phyloP scores from a whole-genome alignment of 2,888 invertebrate genomes.

The Synergus itoensis region DNA sequence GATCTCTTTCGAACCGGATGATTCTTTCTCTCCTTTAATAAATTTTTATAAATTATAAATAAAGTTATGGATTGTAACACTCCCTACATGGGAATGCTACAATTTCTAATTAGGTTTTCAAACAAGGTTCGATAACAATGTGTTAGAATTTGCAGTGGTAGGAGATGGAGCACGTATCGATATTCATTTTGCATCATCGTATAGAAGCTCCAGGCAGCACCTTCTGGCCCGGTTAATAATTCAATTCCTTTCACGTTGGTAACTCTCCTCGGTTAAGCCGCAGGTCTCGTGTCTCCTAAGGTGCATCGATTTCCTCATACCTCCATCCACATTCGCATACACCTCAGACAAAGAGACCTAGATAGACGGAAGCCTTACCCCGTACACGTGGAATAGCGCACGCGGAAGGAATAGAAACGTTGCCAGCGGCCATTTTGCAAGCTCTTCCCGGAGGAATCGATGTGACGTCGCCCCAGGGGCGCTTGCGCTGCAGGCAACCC shows the following conservation, averaged over 20 bases:
- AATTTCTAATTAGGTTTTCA: background rate
- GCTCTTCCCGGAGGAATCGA: slow-evolving; percentile 78
- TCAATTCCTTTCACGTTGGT: slow-evolving; percentile 75
- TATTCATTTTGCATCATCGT: slow-evolving; percentile 52
- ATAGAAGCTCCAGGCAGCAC: slow-evolving; percentile 66
- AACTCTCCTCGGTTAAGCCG: slow-evolving; percentile 61
- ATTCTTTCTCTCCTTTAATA: background rate
- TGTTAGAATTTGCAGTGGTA: slow-evolving; percentile 3
- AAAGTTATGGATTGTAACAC: background rate
- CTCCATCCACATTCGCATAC: slow-evolving; percentile 61
- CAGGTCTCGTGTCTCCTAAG: slow-evolving; percentile 68
- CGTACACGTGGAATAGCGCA: slow-evolving; percentile 59
- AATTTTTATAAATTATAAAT: background rate
- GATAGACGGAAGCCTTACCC: slow-evolving; percentile 68
- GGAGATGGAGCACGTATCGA: slow-evolving; percentile 47
- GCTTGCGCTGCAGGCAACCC: slow-evolving; percentile 76
- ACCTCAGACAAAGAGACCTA: slow-evolving; percentile 72
- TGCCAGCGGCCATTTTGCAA: slow-evolving; percentile 78
- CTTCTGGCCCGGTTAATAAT: slow-evolving; percentile 77
- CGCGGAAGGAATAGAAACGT: slow-evolving; percentile 72
- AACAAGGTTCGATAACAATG: slow-evolving; percentile 19
- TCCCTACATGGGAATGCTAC: background rate
- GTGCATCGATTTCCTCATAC: slow-evolving; percentile 76
- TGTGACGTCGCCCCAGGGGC: slow-evolving; percentile 78
- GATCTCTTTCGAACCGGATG: background rate